phyloP scores from a whole-genome alignment of 1,140 invertebrate species.

The Notospermus geniculatus region DNA sequence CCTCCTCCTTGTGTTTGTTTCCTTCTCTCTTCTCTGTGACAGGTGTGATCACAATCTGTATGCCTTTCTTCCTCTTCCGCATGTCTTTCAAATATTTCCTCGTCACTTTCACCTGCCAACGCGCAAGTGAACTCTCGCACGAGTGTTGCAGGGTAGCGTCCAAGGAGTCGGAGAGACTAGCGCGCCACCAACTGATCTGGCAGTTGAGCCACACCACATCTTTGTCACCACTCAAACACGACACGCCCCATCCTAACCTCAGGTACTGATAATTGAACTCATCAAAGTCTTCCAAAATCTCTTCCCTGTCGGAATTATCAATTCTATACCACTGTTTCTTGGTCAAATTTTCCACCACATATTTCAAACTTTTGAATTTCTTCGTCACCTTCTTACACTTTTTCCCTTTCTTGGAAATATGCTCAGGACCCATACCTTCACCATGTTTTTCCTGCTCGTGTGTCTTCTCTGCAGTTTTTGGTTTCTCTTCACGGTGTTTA shows the following conservation, averaged over 20 bases:
- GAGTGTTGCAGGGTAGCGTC: background rate
- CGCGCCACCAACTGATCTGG: conserved; percentile 1
- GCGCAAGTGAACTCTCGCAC: background rate
- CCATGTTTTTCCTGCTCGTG: no score
- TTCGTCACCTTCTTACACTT: background rate
- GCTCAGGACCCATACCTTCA: no score
- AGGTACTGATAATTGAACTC: conserved; percentile 4
- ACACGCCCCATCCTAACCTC: background rate
- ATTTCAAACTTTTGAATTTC: background rate
- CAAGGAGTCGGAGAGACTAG: background rate
- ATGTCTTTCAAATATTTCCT: background rate
- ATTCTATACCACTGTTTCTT: conserved; percentile 2
- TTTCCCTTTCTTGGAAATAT: no score
- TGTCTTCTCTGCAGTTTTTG: no score
- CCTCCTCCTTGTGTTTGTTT: background rate
- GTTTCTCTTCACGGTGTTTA: no score
- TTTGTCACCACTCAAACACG: background rate
- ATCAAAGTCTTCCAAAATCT: background rate
- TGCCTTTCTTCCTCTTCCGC: background rate
- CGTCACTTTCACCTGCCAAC: background rate
- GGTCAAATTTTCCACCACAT: background rate
- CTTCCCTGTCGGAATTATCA: background rate
- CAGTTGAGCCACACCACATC: background rate
- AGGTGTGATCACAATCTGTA: background rate
- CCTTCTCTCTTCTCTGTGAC: background rate